These are phyloP conservation scores for Numenius arquata DNA, from an alignment of 2,113 vertebrate genomes.

Conservation along the genomic window DNA sequence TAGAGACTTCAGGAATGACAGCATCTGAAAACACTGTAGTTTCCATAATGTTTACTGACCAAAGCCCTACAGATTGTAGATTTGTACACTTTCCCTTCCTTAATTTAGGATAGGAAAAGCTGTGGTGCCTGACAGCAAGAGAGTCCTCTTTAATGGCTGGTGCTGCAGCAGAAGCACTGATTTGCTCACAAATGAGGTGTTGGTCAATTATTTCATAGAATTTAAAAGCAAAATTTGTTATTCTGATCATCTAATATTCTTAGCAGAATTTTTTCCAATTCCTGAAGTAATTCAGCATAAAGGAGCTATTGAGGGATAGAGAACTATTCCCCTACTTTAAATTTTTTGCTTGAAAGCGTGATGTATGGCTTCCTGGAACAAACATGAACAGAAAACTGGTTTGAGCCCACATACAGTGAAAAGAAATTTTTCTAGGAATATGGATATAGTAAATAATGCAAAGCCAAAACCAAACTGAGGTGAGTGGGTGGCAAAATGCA, in stretches of 20 bases:
- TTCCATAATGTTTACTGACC: neutral
- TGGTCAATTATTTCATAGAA: neutral
- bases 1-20: neutral
- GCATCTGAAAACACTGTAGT: neutral
- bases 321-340: neutral
- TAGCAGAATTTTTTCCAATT: neutral
- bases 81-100: neutral
- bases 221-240: neutral
- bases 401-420: neutral
- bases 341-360: neutral
- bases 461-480: neutral
- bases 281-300: neutral
- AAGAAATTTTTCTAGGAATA: neutral
- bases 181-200: neutral
- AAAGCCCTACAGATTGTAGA: neutral
- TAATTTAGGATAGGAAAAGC: neutral
- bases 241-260: neutral
- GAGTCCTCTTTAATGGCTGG: neutral
- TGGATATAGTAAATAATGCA: neutral
- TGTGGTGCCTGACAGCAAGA: neutral
- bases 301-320: neutral
- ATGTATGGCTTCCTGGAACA: neutral
- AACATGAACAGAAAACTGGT: neutral
- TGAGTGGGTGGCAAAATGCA: neutral
- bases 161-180: neutral